Evolutionary conservation across 2,113 vertebrate genomes (phyloP), one percentile per base, ranked within the genome.

Genomic region (Colistium nudipinnis): DNA sequence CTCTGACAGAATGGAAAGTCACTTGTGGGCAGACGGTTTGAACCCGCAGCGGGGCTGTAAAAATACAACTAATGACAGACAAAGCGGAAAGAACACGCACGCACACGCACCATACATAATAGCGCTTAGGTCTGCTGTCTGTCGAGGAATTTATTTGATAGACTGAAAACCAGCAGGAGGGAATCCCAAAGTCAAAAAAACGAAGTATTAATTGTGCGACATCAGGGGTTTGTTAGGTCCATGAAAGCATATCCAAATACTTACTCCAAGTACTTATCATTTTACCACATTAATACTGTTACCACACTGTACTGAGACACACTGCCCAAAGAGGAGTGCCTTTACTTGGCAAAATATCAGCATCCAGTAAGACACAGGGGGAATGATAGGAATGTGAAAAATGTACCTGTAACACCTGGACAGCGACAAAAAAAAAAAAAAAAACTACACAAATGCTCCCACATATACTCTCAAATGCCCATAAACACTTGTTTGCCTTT

Each of bases 321-420:
- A 17, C 17, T 38, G 2, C 13, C 11, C 12, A 36, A 14, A 54
- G 25, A 56, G 19, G 53, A 31, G 8, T 16, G 12, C 36, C 31
- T 61, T 14, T 22, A 30, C n/a, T 45, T 9, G 20, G 71, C 81
- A 76, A 1, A 12, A 78, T 87, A 90, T 91, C 80, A 52, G 82
- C 82, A 85, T 93, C 80, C 87, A 90, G 81, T 85, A 74, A 70
- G 19, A 59, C 43, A 88, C 43, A 88, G 77, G 80, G 81, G 76
- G 79, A 94, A 94, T 88, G 88, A 1, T 61, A 92, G 84, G 87
- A 89, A 93, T 93, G 87, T 90, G 80, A 93, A 93, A 86, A 52
- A 90, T 77, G 61, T 72, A 83, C 76, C 74, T 76, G 80, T 61
- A 72, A 74, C 70, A 87, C 70, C 74, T 83, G 62, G 57, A 43